A percentile compares a stretch with the other conserved stretches of the same genome.
Evolutionary conservation across 2,113 vertebrate species (phyloP).

Genomic region (Acanthisitta chloris): DNA sequence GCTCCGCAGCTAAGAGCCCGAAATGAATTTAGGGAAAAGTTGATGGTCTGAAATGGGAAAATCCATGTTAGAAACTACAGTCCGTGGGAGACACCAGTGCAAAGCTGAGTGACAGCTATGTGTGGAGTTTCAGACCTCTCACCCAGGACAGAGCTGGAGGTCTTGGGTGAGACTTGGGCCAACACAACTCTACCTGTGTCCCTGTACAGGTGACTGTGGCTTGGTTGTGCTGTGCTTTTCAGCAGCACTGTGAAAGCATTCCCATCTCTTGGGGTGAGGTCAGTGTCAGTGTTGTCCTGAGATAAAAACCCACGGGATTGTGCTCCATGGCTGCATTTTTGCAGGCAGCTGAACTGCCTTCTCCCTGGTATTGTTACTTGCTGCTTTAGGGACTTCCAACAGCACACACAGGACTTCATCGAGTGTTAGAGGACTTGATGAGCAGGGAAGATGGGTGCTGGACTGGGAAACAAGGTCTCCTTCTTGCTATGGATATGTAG

Average conservation of each 20-base stretch:
- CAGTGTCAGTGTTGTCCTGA: neutral
- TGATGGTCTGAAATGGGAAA: neutral
- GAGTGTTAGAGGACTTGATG: neutral
- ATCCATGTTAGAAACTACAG: neutral
- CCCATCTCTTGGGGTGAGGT: neutral
- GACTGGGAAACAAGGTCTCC: neutral
- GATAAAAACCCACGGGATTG: neutral
- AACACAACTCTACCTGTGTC: neutral
- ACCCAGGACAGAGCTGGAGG: neutral
- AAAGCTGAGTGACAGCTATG: neutral
- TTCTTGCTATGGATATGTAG: neutral
- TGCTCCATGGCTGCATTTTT: neutral
- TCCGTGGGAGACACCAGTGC: neutral
- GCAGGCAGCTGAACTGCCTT: neutral
- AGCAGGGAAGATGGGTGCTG: neutral
- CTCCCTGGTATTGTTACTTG: neutral
- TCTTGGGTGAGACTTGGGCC: neutral
- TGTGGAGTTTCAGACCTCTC: neutral
- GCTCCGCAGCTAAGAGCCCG: neutral
- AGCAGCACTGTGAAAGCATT: neutral
- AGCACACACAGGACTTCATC: neutral
- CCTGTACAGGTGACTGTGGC: neutral
- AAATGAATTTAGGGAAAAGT: neutral
- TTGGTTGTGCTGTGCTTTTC: neutral
- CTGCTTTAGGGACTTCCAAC: neutral